Evolutionary conservation across 2,888 invertebrate species (phyloP), one percentile per base, ranked within the genome.

Genomic region (Drosophila testacea): DNA sequence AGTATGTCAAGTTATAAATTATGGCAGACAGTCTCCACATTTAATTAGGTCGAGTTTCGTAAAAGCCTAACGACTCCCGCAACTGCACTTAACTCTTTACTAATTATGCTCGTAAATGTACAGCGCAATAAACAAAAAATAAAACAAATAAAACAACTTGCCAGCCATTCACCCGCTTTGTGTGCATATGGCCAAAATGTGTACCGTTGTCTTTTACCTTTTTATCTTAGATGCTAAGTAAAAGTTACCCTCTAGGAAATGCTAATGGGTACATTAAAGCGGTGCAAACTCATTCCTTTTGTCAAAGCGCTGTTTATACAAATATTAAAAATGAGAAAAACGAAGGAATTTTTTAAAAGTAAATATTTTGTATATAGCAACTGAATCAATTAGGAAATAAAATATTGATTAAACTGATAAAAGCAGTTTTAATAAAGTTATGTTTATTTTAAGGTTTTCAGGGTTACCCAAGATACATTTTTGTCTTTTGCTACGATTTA

Each of bases 91-190:
- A 55, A 59, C 50, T 57, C 65, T 61, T 34, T 44, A 50, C 74
- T 86, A 86, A 88, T 85, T 85, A 86, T 72, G 3, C 22, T 22
- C 22, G 22, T 22, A 72, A 84, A 86, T 86, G 77, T 73, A 73
- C 59, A 65, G 57, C 64, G 62, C 79, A 77, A 32, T 7, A 32
- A 30, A 61, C 27, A 48, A 66, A 52, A 50, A 30, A 28, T 36
- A 4, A 46, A 47, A 46, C 36, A 57, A 47, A 47, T 47, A 47
- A 47, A 61, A 56, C 42, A 73, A 64, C 39, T 55, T 70, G 32
- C 28, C 41, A 32, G 39, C n/a, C 22, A 36, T 16, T 41, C 13
- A 22, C 11, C 10, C 16, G 4, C 36, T 16, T 27, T 65, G 13
- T 52, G 47, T 60, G 63, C 55, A 69, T 73, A 69, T 65, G 73